A percentile compares a stretch with the other conserved stretches of the same genome.
phyloP scores from a whole-genome alignment of 37 sponge, comb jelly and placozoan species.

The Amphimedon queenslandica region DNA sequence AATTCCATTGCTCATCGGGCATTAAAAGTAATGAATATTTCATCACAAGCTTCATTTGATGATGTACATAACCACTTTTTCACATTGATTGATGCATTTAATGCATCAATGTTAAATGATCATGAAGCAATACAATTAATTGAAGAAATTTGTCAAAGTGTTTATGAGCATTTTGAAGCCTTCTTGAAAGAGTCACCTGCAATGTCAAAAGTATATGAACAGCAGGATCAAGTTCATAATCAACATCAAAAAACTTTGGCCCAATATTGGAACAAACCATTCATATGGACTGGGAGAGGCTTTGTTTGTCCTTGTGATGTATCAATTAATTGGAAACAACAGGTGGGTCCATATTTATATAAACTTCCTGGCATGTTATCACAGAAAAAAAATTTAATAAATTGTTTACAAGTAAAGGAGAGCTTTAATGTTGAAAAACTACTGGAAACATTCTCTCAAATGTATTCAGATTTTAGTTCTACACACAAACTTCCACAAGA shows the following conservation, averaged over 20 bases:
- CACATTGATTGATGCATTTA: neutral
- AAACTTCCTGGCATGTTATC: slow-evolving; percentile 18
- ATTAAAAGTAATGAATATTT: neutral
- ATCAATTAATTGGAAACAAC: slow-evolving; percentile 6
- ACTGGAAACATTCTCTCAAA: slow-evolving; percentile 30
- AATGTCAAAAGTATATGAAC: neutral
- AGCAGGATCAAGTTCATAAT: too few relatives aligned
- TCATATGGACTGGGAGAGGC: slow-evolving; percentile 43
- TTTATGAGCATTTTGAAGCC: slow-evolving; percentile 18
- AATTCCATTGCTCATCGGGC: neutral
- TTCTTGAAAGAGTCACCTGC: neutral
- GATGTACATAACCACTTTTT: slow-evolving; percentile 31
- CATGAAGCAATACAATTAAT: neutral
- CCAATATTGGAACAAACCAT: too few relatives aligned
- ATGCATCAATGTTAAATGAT: neutral
- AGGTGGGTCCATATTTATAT: slow-evolving; percentile 45
- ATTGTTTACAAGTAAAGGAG: slow-evolving; percentile 25
- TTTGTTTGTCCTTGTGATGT: slow-evolving; percentile 20
- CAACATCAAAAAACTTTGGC: too few relatives aligned
- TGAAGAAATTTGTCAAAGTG: neutral
- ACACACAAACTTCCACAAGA: slow-evolving; percentile 22
- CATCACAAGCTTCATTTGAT: neutral
- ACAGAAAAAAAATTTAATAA: slow-evolving; percentile 1
- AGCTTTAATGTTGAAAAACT: slow-evolving; percentile 22
- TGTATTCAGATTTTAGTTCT: slow-evolving; percentile 33